Evolutionary conservation across 2,797 vertebrate species (phyloP).

Genomic region (Dryobates pubescens): DNA sequence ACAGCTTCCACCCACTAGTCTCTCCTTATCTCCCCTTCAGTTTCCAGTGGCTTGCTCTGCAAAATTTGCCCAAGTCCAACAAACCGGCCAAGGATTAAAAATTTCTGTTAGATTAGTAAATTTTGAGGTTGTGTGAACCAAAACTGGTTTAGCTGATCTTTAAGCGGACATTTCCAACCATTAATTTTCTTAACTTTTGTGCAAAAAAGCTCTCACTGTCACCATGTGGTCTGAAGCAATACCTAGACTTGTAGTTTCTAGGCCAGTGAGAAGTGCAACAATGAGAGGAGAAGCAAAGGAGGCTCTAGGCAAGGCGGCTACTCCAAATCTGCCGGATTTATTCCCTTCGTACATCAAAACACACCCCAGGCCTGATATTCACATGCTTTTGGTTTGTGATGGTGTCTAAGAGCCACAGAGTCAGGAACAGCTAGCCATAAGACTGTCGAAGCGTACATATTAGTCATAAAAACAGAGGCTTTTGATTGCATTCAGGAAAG

Average conservation of each 20-base stretch:
- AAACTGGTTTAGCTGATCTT: constrained; percentile 18
- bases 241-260: constrained; percentile 22
- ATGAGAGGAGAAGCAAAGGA: constrained; percentile 9
- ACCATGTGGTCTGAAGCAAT: constrained; percentile 41
- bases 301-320: not conserved
- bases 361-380: not conserved
- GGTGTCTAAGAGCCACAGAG: not conserved
- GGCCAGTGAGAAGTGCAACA: not conserved
- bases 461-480: not conserved
- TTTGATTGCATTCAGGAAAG: not conserved
- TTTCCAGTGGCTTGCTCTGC: constrained; percentile 49
- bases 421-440: not conserved
- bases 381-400: not conserved
- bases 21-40: constrained; percentile 60
- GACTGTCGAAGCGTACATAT: not conserved
- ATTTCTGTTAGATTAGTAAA: not conserved
- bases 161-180: not conserved
- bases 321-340: constrained; percentile 1
- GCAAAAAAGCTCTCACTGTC: not conserved
- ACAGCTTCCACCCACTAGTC: constrained; percentile 68
- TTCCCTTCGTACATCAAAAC: not conserved
- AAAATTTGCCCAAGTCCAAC: constrained; percentile 19
- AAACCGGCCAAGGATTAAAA: not conserved
- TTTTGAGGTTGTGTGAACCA: constrained; percentile 1
- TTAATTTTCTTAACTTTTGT: not conserved